A percentile compares a stretch with the other conserved stretches of the same genome.
Conservation (phyloP, 2,113 vertebrate genomes). For the Psilopsiagon aymara region DNA sequence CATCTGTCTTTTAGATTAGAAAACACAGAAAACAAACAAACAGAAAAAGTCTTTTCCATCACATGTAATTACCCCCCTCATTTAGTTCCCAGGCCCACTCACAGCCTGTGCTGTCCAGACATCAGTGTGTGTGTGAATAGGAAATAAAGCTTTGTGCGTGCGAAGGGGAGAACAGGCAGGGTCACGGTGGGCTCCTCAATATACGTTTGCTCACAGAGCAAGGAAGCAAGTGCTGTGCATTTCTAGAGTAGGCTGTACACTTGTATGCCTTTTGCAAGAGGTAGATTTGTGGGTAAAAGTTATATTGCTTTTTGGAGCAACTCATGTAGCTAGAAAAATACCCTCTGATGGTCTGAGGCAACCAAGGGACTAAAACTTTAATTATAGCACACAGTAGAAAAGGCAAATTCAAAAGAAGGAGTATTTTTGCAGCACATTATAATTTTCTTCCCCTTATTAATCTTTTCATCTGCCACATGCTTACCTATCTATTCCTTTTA, state of each 20-base stretch:
- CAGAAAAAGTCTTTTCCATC: not conserved
- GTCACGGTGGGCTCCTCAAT: not conserved
- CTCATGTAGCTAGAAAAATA: not conserved
- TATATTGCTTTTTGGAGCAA: not conserved
- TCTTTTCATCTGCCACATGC: not conserved
- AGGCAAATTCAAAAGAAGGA: not conserved
- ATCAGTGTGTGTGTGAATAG: not conserved
- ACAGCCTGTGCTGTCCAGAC: not conserved
- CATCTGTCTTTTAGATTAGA: not conserved
- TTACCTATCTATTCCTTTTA: not conserved
- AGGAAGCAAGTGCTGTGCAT: not conserved
- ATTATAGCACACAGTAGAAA: constrained; percentile 10
- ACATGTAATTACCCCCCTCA: not conserved
- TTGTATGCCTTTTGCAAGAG: not conserved
- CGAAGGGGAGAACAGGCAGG: not conserved
- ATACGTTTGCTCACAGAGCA: not conserved
- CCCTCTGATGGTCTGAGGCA: not conserved
- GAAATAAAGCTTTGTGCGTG: not conserved
- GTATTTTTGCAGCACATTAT: not conserved
- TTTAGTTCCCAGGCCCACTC: not conserved
- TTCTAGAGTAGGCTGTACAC: not conserved
- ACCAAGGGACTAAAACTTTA: not conserved
- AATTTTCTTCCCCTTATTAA: constrained; percentile 37
- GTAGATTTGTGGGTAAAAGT: not conserved
- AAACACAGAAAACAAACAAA: not conserved